A percentile compares a stretch with the other conserved stretches of the same genome.
These are phyloP conservation scores for Bubo bubo DNA, from an alignment of 2,113 vertebrate species.

Conservation along the genomic window DNA sequence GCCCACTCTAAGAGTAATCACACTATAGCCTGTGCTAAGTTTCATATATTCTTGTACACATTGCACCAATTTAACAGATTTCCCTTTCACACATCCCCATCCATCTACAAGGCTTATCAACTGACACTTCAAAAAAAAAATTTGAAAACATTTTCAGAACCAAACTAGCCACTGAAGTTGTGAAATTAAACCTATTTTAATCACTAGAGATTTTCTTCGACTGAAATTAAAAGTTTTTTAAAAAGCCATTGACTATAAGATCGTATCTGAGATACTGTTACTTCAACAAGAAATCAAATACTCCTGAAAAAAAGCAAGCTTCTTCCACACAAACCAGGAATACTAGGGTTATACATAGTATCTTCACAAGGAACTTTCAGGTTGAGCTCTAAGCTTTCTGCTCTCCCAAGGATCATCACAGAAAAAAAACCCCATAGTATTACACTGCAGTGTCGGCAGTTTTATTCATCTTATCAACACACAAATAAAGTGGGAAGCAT, in stretches of 20 bases:
- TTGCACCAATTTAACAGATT: background rate
- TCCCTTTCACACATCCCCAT: rapidly evolving
- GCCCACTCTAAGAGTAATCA: background rate
- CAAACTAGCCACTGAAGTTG: background rate
- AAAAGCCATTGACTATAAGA: background rate
- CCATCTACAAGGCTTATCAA: background rate
- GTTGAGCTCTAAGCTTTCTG: background rate
- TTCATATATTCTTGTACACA: background rate
- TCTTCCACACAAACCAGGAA: background rate
- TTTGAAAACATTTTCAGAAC: background rate
- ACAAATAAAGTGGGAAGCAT: background rate
- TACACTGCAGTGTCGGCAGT: rapidly evolving
- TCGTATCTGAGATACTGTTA: background rate
- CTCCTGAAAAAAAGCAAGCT: background rate
- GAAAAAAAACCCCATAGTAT: background rate
- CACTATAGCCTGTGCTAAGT: background rate
- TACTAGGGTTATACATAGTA: background rate
- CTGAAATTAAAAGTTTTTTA: background rate
- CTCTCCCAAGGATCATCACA: background rate
- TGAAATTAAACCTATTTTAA: background rate
- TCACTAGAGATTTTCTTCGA: background rate
- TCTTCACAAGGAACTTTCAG: background rate
- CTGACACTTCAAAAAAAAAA: background rate
- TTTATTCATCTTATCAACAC: background rate
- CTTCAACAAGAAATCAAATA: background rate